Conservation (phyloP, 2,888 invertebrate genomes). For the Crocallis elinguaria region DNA sequence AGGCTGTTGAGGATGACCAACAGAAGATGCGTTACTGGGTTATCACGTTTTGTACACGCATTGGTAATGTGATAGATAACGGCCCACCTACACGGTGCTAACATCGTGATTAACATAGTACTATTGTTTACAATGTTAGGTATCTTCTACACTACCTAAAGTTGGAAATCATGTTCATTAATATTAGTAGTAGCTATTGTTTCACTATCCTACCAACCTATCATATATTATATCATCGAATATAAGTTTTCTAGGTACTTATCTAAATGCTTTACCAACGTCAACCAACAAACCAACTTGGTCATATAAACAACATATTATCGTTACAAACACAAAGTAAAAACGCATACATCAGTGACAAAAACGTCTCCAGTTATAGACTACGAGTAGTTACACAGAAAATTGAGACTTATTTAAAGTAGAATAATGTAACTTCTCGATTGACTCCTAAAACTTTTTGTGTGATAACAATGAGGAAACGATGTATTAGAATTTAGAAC, state of each 20-base stretch:
- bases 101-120: constrained; percentile 4
- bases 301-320: too few species aligned
- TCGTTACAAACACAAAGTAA: too few species aligned
- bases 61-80: constrained; percentile 40
- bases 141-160: constrained; percentile 4
- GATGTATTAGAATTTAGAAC: constrained; percentile 37
- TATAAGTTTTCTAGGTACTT: too few species aligned
- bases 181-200: too few species aligned
- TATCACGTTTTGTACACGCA: constrained; percentile 39
- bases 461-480: constrained; percentile 46
- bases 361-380: too few species aligned
- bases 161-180: not conserved
- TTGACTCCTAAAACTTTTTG: constrained; percentile 21
- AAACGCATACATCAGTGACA: too few species aligned
- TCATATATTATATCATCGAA: too few species aligned
- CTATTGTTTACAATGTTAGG: constrained; percentile 29
- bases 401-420: constrained; percentile 3
- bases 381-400: constrained; percentile 14
- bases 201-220: too few species aligned
- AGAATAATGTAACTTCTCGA: constrained; percentile 19
- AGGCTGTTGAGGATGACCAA: not conserved
- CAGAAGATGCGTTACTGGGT: not conserved
- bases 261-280: too few species aligned
- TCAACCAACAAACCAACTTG: too few species aligned
- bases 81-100: constrained; percentile 25